Base-by-base conservation (phyloP, 2,113 vertebrate species). In the Rhodinocichla rosea region DNA sequence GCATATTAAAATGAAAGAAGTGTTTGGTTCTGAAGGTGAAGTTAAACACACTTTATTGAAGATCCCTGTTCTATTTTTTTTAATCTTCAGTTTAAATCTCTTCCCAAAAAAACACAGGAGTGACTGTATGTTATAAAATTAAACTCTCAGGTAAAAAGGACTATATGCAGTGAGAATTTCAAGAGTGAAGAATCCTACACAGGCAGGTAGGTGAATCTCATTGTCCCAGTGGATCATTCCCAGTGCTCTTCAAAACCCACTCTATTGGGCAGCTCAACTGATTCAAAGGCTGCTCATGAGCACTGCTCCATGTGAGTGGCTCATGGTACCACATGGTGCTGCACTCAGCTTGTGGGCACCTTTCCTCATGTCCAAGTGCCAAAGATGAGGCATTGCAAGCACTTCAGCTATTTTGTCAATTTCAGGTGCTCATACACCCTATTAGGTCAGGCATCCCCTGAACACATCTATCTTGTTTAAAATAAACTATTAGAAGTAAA, bases 211-310 rank as follows among this genome's bases (percentile, higher is more conserved):
- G n/a, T 17, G 14, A 75, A 65, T 45, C 45, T 69, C 32, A 69
- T 40, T 90, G 77, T 18, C 53, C 42, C 3, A 7, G 12, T 30
- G 22, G 35, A 59, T 60, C 62, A 37, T 42, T 65, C 50, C n/a
- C 1, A 0, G 6, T 20, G 9, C 6, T 74, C 55, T 65, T 27
- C 21, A 82, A 78, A 77, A 39, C 8, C 21, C 47, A 22, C 0
- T 1, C 7, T 52, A 6, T 17, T 52, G 6, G 0, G 62, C 6
- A 64, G 16, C 75, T 65, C 2, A 0, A 74, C 14, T 13, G 37
- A 57, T 73, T 40, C 2, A 1, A 59, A 84, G 33, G 28, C 14
- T 78, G 44, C 27, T 27, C 11, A 24, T 1, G 47, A 65, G n/a
- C 39, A 35, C 28, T 33, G 23, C 47, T 65, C 39, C 53, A 11